phyloP scores from a whole-genome alignment of 2,888 invertebrate genomes.

The Ophion slaviceki region DNA sequence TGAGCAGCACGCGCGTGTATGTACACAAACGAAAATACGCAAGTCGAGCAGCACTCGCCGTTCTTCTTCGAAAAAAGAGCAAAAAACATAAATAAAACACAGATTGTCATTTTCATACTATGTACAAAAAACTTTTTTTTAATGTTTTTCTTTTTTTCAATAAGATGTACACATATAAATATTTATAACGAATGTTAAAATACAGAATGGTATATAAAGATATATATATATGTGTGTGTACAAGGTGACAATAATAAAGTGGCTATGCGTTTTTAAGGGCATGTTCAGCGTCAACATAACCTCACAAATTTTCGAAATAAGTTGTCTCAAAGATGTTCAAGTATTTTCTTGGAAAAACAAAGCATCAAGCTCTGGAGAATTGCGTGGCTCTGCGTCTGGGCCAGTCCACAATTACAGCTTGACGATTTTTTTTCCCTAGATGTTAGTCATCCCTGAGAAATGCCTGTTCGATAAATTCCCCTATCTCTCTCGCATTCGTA shows the following conservation, averaged over 20 bases:
- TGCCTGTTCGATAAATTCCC: too few species aligned
- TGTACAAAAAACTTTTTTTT: constrained; percentile 51
- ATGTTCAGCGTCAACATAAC: not conserved
- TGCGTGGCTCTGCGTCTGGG: too few species aligned
- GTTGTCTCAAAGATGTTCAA: too few species aligned
- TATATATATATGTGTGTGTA: constrained; percentile 27
- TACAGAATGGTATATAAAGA: constrained; percentile 66
- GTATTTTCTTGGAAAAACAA: too few species aligned
- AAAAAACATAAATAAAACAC: not conserved
- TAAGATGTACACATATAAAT: constrained; percentile 61
- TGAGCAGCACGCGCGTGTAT: not conserved
- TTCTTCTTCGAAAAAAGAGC: not conserved
- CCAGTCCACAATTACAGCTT: too few species aligned
- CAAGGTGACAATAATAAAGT: not conserved
- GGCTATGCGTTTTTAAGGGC: not conserved
- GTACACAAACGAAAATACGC: not conserved
- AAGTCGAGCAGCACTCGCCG: not conserved
- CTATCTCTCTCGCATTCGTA: too few species aligned
- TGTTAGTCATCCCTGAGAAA: too few species aligned
- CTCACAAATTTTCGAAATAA: too few species aligned
- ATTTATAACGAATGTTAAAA: constrained; percentile 69
- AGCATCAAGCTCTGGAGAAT: too few species aligned
- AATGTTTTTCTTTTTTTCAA: constrained; percentile 30
- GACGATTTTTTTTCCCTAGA: too few species aligned
- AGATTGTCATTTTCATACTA: constrained; percentile 20